These are phyloP conservation scores for Motacilla tschutschensis DNA, from an alignment of 2,113 vertebrate genomes.

Conservation along the genomic window DNA sequence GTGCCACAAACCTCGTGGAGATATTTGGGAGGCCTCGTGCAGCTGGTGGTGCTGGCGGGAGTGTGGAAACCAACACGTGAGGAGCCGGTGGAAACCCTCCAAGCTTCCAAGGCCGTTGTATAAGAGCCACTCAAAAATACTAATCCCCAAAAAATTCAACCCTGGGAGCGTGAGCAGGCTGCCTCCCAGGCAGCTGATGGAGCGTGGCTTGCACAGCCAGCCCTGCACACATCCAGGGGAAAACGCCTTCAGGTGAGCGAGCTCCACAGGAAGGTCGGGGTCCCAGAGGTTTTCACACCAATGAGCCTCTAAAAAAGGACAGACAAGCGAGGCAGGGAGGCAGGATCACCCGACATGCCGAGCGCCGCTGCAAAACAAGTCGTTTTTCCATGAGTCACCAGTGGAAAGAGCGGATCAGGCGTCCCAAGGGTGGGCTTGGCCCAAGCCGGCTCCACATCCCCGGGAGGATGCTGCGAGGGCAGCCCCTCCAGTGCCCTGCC, in stretches of 20 bases:
- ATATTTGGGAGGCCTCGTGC: no score
- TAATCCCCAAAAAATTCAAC: not conserved
- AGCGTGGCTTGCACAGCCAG: not conserved
- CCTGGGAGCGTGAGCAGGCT: not conserved
- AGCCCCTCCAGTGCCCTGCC: accelerated
- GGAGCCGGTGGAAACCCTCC: slow-evolving; percentile 18
- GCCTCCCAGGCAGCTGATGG: not conserved
- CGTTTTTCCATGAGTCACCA: slow-evolving; percentile 21
- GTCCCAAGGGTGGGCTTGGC: not conserved
- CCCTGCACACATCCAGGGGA: not conserved
- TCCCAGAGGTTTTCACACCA: not conserved
- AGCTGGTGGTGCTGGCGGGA: accelerated
- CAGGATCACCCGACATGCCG: not conserved
- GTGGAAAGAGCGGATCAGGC: slow-evolving; percentile 10
- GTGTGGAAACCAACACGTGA: not conserved
- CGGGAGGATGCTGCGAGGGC: not conserved
- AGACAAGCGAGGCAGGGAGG: not conserved
- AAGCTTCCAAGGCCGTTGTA: not conserved
- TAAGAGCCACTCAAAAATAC: not conserved
- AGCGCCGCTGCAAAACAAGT: not conserved
- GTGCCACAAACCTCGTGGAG: not conserved
- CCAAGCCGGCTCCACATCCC: not conserved
- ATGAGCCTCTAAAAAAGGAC: not conserved
- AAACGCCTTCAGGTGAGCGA: not conserved
- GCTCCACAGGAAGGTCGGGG: not conserved